Conservation (phyloP, 1,140 invertebrate genomes). For the Mamestra configurata region DNA sequence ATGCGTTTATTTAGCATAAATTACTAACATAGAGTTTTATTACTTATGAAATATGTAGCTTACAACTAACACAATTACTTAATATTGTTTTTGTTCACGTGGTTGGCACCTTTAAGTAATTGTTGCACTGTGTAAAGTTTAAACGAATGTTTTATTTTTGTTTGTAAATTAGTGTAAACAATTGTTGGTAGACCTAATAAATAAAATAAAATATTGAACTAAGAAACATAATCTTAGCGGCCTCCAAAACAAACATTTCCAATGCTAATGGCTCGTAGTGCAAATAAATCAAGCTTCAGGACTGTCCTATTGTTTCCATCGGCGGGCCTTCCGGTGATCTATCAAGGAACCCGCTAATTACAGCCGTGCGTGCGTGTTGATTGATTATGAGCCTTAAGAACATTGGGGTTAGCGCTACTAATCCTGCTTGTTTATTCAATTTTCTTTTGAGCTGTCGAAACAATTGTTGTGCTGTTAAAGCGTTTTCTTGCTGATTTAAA, state of each 20-base stretch:
- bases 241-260: neutral
- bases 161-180: too few relatives aligned
- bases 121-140: too few relatives aligned
- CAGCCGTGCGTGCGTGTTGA: conserved; percentile 26
- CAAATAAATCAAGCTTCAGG: conserved; percentile 22
- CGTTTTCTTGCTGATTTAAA: neutral
- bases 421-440: conserved; percentile 3
- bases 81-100: too few relatives aligned
- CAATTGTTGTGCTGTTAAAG: neutral
- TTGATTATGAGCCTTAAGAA: conserved; percentile 41
- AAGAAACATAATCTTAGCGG: neutral
- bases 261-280: conserved; percentile 22
- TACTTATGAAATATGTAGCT: too few relatives aligned
- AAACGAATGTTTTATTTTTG: too few relatives aligned
- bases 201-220: neutral
- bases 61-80: too few relatives aligned
- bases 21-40: too few relatives aligned
- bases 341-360: conserved; percentile 45
- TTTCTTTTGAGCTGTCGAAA: neutral
- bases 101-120: too few relatives aligned
- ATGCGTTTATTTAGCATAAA: too few relatives aligned
- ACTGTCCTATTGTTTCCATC: conserved; percentile 33
- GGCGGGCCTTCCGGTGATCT: conserved; percentile 23
- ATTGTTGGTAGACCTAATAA: too few relatives aligned
- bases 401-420: conserved; percentile 7